phyloP scores from a whole-genome alignment of 1,140 invertebrate genomes.

The Caenorhabditis latens region DNA sequence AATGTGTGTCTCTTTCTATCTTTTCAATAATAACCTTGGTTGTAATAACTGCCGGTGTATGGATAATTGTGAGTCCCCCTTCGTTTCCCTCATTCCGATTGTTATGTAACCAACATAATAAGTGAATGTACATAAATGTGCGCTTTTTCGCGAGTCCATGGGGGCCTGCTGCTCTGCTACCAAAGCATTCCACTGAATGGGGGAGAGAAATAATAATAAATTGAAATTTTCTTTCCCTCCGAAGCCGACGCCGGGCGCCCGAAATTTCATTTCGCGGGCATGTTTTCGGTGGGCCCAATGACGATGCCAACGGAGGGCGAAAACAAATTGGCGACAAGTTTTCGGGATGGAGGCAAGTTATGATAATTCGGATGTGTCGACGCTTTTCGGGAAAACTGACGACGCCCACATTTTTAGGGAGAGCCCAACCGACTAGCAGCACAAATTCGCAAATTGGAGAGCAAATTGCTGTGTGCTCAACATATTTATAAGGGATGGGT shows the following conservation, averaged over 20 bases:
- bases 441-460: not conserved
- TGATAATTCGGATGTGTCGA: conserved; percentile 7
- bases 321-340: conserved; percentile 38
- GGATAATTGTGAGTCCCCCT: not conserved
- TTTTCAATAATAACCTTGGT: not conserved
- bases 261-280: conserved; percentile 5
- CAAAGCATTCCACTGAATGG: not conserved
- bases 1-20: not conserved
- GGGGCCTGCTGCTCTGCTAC: too few species aligned
- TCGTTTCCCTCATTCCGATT: not conserved
- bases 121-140: conserved; percentile 40
- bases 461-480: not conserved
- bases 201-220: conserved; percentile 27
- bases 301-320: not conserved
- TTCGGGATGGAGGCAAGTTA: conserved; percentile 2
- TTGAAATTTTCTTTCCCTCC: not conserved
- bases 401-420: not conserved
- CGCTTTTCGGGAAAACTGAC: not conserved
- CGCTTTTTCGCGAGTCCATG: not conserved
- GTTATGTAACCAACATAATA: conserved; percentile 46
- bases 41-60: not conserved
- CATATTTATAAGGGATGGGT: not conserved
- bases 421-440: not conserved
- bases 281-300: not conserved
- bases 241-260: not conserved